Conservation (phyloP, 1,140 invertebrate species). For the Drosophila athabasca region DNA sequence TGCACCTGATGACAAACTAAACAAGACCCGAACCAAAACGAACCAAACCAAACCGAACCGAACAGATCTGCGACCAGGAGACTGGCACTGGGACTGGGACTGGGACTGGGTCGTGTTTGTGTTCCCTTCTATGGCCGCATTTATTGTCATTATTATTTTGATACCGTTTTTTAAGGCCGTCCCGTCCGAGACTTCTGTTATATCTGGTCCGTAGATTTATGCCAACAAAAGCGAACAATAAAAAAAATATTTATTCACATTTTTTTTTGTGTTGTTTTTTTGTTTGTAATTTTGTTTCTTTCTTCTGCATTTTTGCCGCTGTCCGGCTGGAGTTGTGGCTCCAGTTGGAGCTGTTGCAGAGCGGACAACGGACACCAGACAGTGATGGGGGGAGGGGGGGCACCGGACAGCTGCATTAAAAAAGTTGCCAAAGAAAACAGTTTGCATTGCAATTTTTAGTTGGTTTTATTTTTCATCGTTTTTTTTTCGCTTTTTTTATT, state of each 20-base stretch:
- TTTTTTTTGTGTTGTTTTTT: constrained; percentile 36
- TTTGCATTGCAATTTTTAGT: constrained; percentile 75
- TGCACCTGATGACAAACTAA: constrained; percentile 78
- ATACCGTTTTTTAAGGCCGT: constrained; percentile 56
- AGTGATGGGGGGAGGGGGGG: too few species aligned
- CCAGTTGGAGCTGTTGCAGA: constrained; percentile 7
- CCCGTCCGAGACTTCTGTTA: constrained; percentile 38
- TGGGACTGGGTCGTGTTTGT: constrained; percentile 16
- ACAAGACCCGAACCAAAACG: constrained; percentile 26
- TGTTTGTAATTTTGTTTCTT: constrained; percentile 54
- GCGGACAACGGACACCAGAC: not conserved
- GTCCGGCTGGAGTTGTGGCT: constrained; percentile 32
- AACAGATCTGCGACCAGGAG: too few species aligned
- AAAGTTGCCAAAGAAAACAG: constrained; percentile 78
- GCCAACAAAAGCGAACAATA: constrained; percentile 75
- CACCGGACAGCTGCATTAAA: constrained; percentile 69
- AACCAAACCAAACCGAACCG: not conserved
- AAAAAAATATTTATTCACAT: constrained; percentile 53
- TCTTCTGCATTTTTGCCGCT: constrained; percentile 26
- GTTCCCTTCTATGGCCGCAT: constrained; percentile 52
- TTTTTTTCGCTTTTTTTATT: constrained; percentile 1
- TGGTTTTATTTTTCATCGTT: constrained; percentile 56
- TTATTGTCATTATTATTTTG: constrained; percentile 81
- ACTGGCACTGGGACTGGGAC: too few species aligned
- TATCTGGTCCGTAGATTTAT: constrained; percentile 74